A percentile compares a stretch with the other conserved stretches of the same genome.
Conservation (phyloP, 2,113 vertebrate species). For the Myiopsitta monachus region DNA sequence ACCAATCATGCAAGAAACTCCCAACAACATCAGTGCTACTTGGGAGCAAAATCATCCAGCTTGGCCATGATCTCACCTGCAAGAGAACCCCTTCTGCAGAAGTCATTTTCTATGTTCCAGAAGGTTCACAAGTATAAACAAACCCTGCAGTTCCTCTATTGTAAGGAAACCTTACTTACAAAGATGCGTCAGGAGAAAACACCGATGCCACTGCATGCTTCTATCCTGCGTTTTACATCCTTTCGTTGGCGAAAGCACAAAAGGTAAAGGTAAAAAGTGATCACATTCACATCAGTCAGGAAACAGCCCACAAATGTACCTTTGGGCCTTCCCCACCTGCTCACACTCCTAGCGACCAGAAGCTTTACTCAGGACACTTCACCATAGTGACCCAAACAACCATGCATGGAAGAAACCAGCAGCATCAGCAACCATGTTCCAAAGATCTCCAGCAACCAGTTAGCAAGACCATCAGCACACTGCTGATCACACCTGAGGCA, state of each 20-base stretch:
- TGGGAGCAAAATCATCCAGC: neutral
- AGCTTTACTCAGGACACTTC: neutral
- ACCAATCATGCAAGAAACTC: neutral
- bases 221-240: neutral
- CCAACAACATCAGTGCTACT: neutral
- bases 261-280: neutral
- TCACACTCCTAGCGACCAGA: neutral
- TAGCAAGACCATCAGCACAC: neutral
- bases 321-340: neutral
- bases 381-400: neutral
- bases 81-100: neutral
- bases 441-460: neutral
- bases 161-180: neutral
- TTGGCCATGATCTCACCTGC: neutral
- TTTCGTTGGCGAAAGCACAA: neutral
- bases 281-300: fast-evolving
- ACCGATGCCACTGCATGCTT: fast-evolving
- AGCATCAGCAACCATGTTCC: neutral
- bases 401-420: neutral
- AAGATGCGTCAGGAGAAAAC: neutral
- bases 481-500: neutral
- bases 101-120: neutral
- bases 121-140: neutral
- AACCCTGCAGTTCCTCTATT: neutral
- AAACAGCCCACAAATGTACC: neutral